Percentiles rank a stretch among this genome's conserved stretches.
Conservation (phyloP, 2,113 vertebrate species). For the Mus spicilegus region DNA sequence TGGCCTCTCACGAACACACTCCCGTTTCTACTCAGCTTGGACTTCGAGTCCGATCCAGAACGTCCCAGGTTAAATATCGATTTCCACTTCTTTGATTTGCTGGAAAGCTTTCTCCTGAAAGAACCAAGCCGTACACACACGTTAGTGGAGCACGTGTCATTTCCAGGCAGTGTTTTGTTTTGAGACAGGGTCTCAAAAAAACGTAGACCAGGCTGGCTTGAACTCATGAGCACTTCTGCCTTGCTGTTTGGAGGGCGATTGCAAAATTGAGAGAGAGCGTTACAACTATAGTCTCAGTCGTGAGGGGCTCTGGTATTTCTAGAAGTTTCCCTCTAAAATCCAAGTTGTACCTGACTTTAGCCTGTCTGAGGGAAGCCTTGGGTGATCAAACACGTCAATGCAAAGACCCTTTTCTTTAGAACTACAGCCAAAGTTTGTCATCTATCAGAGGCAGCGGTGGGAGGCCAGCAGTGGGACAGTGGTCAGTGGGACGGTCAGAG, state of each 20-base stretch:
- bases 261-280: slow-evolving; percentile 2
- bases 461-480: background rate
- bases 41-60: slow-evolving; percentile 94
- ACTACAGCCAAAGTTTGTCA: background rate
- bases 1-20: slow-evolving; percentile 96
- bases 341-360: background rate
- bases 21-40: slow-evolving; percentile 97
- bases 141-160: slow-evolving; percentile 20
- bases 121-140: background rate
- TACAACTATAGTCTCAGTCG: background rate
- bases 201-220: background rate
- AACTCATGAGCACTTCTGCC: background rate
- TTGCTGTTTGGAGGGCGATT: background rate
- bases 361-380: background rate
- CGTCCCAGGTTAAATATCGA: slow-evolving; percentile 98
- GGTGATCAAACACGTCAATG: background rate
- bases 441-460: background rate
- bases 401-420: background rate
- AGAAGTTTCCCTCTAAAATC: slow-evolving; percentile 35
- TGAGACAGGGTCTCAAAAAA: background rate
- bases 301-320: background rate
- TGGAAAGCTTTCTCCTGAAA: slow-evolving; percentile 95
- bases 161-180: background rate
- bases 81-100: slow-evolving; percentile 98
- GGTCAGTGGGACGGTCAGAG: background rate